Evolutionary conservation across 2,113 vertebrate genomes (phyloP).

Genomic region (Canis aureus): DNA sequence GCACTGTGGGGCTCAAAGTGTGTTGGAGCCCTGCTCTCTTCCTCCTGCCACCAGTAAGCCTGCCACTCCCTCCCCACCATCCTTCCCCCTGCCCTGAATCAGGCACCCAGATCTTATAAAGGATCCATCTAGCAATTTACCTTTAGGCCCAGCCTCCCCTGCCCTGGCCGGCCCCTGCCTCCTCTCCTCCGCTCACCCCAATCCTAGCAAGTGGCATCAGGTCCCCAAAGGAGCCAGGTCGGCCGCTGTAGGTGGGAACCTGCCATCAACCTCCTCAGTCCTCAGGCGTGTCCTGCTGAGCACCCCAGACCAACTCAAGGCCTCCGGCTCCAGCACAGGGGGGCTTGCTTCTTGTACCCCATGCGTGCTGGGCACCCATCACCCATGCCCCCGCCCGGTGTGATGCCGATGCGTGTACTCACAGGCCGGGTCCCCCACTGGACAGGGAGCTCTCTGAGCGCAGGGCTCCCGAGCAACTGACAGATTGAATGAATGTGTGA

Average conservation of each 20-base stretch:
- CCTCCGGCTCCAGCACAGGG: too few species aligned
- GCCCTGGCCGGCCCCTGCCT: too few species aligned
- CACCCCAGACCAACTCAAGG: neutral
- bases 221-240: neutral
- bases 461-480: neutral
- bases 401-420: too few species aligned
- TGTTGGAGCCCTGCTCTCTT: too few species aligned
- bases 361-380: neutral
- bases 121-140: neutral
- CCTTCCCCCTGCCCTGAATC: neutral
- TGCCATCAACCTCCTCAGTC: neutral
- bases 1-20: neutral
- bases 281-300: fast-evolving
- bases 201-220: neutral
- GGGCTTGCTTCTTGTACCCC: neutral
- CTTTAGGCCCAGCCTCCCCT: neutral
- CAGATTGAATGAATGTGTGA: neutral
- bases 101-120: neutral
- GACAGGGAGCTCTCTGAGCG: neutral
- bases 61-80: neutral
- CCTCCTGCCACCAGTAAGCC: neutral
- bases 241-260: too few species aligned
- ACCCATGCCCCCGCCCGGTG: too few species aligned
- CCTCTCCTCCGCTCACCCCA: neutral
- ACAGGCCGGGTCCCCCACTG: neutral